Percentiles rank a stretch among this genome's conserved stretches.
Evolutionary conservation across 2,888 invertebrate species (phyloP).

Genomic region (Pegoplata infirma): DNA sequence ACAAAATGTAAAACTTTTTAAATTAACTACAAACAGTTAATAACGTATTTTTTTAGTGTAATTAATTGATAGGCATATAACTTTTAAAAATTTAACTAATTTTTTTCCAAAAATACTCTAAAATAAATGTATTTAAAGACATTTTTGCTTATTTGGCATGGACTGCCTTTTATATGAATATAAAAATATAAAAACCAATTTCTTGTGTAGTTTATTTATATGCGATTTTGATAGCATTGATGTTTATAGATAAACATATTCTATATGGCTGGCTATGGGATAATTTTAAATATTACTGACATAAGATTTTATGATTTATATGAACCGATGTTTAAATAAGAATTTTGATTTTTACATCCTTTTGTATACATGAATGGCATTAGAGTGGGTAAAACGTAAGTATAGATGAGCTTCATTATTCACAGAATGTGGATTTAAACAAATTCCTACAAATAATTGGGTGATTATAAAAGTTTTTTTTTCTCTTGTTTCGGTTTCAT

Average conservation of each 20-base stretch:
- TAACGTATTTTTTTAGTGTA: too few species aligned
- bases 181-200: constrained; percentile 27
- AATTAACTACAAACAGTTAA: too few species aligned
- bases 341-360: constrained; percentile 20
- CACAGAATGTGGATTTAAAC: neutral
- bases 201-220: constrained; percentile 30
- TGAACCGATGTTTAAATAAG: constrained; percentile 1
- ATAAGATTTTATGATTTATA: constrained; percentile 44
- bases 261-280: neutral
- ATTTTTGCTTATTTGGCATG: too few species aligned
- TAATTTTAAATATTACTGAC: constrained; percentile 22
- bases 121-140: too few species aligned
- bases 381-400: neutral
- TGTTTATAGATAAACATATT: constrained; percentile 42
- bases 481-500: too few species aligned
- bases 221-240: constrained; percentile 21
- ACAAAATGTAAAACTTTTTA: too few species aligned
- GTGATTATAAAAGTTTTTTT: constrained; percentile 23
- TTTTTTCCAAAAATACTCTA: too few species aligned
- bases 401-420: constrained; percentile 5
- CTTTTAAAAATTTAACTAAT: too few species aligned
- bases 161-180: neutral
- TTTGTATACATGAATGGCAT: neutral
- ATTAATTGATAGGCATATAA: too few species aligned
- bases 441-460: constrained; percentile 41